A percentile compares a stretch with the other conserved stretches of the same genome.
These are phyloP conservation scores for Solea senegalensis DNA, from an alignment of 2,113 vertebrate genomes.

Conservation along the genomic window DNA sequence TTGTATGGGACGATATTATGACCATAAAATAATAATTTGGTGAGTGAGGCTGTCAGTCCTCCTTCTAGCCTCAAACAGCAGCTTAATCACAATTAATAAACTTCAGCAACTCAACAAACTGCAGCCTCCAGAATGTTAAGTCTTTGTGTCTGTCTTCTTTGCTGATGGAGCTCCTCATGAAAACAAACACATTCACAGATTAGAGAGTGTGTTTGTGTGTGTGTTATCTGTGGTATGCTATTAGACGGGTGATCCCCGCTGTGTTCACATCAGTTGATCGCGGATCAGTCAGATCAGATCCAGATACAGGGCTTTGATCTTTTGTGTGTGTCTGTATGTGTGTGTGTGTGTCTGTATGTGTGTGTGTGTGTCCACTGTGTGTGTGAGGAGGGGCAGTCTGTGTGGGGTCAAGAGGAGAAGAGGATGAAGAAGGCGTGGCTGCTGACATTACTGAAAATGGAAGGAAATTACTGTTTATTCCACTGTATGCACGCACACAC, in stretches of 20 bases:
- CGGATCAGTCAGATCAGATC: constrained; percentile 46
- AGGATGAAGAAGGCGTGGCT: constrained; percentile 22
- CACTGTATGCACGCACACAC: neutral
- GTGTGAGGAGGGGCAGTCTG: constrained; percentile 5
- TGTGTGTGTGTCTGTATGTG: constrained; percentile 15
- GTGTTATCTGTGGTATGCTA: constrained; percentile 62
- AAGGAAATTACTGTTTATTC: constrained; percentile 61
- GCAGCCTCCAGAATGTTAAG: neutral
- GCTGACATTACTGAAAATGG: constrained; percentile 56
- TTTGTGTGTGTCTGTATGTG: constrained; percentile 4
- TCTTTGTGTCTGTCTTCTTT: constrained; percentile 2
- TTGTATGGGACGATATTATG: neutral
- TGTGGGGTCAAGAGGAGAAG: neutral
- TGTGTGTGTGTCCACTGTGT: constrained; percentile 32
- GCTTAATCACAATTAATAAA: neutral
- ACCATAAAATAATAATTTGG: neutral
- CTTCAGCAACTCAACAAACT: neutral
- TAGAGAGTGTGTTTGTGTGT: constrained; percentile 11
- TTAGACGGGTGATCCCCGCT: constrained; percentile 41
- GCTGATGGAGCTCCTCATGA: constrained; percentile 10
- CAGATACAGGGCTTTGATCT: constrained; percentile 63
- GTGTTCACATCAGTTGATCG: constrained; percentile 52
- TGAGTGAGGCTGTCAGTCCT: neutral
- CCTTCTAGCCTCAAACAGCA: neutral
- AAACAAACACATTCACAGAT: constrained; percentile 14